Percentiles rank a stretch among this genome's conserved stretches.
Conservation (phyloP, 2,113 vertebrate species). For the Tamias sibiricus region DNA sequence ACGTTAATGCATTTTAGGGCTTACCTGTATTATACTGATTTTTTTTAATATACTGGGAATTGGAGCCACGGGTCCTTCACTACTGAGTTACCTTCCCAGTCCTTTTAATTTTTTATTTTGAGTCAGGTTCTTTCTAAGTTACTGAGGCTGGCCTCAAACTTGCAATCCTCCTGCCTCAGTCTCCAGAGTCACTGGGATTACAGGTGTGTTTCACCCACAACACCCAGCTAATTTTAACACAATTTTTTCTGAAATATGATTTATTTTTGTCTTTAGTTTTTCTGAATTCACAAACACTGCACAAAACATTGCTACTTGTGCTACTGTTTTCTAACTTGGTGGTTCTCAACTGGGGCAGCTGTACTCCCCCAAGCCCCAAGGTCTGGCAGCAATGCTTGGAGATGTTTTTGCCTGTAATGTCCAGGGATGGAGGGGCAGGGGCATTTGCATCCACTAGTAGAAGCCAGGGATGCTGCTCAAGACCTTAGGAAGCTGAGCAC, state of each 20-base stretch:
- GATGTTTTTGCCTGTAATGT: not conserved
- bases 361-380: rapidly evolving
- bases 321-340: not conserved
- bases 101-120: no score
- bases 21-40: not conserved
- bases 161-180: no score
- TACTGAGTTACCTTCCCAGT: no score
- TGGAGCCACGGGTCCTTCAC: no score
- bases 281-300: not conserved
- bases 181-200: no score
- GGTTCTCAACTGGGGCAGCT: not conserved
- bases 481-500: not conserved
- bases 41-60: not conserved
- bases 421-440: rapidly evolving
- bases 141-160: no score
- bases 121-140: no score
- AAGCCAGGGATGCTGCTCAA: no score
- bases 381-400: not conserved
- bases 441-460: not conserved
- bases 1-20: not conserved
- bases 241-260: not conserved
- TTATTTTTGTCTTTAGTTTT: not conserved
- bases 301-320: not conserved
- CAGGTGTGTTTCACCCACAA: no score
- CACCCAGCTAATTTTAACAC: not conserved